A percentile compares a stretch with the other conserved stretches of the same genome.
Conservation (phyloP, 53 echinoderm and acorn worm genomes). For the Astropecten irregularis region DNA sequence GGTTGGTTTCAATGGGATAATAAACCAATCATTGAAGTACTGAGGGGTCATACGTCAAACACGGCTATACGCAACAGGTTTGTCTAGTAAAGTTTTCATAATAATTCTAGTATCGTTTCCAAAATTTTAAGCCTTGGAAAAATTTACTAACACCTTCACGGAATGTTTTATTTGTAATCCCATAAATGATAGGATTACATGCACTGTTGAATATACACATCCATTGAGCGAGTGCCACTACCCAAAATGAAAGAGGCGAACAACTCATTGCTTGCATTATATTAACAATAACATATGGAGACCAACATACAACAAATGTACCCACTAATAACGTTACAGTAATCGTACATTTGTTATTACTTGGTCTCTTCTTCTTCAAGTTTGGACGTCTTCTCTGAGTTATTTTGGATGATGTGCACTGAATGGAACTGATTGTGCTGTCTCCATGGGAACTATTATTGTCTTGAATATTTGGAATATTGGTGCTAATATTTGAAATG, state of each 20-base stretch:
- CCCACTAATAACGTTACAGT: conserved; percentile 49
- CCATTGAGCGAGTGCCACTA: conserved; percentile 42
- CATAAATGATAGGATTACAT: conserved; percentile 45
- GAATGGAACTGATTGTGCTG: not conserved
- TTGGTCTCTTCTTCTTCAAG: conserved; percentile 20
- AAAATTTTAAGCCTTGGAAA: not conserved
- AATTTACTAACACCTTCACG: conserved; percentile 16
- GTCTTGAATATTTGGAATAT: not conserved
- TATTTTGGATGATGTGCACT: too few relatives aligned
- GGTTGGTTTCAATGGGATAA: too few relatives aligned
- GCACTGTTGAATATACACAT: conserved; percentile 59
- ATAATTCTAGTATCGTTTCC: not conserved
- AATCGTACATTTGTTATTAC: conserved; percentile 18
- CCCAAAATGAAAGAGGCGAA: not conserved
- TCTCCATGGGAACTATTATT: not conserved
- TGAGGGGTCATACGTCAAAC: too few relatives aligned
- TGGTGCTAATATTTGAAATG: not conserved
- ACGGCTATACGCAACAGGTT: too few relatives aligned
- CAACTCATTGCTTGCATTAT: not conserved
- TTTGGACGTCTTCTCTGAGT: not conserved
- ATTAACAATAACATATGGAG: conserved; percentile 41
- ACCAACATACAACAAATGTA: conserved; percentile 50
- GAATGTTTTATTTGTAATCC: conserved; percentile 34
- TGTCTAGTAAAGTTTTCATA: too few relatives aligned
- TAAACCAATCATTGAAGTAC: too few relatives aligned